Base-by-base conservation (phyloP, 2,888 invertebrate genomes). In the Chloromyia formosa region DNA sequence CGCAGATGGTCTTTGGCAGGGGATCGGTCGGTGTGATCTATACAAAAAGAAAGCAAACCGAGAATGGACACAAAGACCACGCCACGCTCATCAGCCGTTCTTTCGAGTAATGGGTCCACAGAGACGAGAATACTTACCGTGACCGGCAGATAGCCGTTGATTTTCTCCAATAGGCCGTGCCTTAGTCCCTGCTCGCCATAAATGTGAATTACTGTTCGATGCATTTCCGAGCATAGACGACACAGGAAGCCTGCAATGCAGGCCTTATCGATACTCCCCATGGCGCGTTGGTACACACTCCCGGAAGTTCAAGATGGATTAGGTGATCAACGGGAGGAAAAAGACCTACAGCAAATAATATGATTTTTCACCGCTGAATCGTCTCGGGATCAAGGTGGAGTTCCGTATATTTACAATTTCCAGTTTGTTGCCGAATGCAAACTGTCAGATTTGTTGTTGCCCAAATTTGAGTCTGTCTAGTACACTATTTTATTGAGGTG, bases 221-320 rank as follows among this genome's bases (percentile, higher is more conserved):
- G 94, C 90, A 93, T 93, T 88, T 93, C 93, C 42, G 94, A 94
- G 84, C 94, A 94, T 77, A 94, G 88, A 82, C 94, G 90, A 86
- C 94, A 94, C 82, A 94, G 90, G 87, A 93, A 94, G 79, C 94
- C 94, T 71, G 93, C 92, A 81, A 94, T 89, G 79, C 93, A 89
- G 72, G 93, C 94, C 86, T 91, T 90, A 80, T 92, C 93, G 80
- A 93, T 90, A 83, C 94, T 94, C 64, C 94, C 94, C 94, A 94
- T 94, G 1, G 7, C 7, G 49, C 49, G 27, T 35, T 35, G 27
- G 27, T 4, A 4, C 27, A 7, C 27, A 35, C n/a, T n/a, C n/a
- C n/a, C 3, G 27, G 27, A 35, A 35, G 27, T 35, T 35, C 27
- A 7, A 56, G 22, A 20, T 18, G 22, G 18, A 56, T 18, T 54